Conservation (phyloP, 92 coral and sea anemone genomes). For the Porites evermanni region DNA sequence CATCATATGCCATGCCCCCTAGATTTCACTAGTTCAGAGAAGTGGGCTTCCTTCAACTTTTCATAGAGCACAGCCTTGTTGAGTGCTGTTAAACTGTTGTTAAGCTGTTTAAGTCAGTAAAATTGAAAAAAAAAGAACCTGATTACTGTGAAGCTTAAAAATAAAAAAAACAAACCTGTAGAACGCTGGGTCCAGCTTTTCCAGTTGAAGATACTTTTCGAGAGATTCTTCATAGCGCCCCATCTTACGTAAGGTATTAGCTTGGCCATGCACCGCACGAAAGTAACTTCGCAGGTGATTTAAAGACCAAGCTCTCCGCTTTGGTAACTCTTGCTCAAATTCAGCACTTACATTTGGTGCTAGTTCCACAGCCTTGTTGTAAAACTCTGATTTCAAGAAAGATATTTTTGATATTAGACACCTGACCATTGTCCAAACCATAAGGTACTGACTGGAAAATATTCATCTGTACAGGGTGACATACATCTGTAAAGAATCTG, state of each 20-base stretch:
- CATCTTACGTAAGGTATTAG: conserved; percentile 81
- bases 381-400: conserved; percentile 48
- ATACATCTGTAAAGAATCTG: no score
- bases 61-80: no score
- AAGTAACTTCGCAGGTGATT: conserved; percentile 79
- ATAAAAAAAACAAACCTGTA: conserved; percentile 37
- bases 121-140: no score
- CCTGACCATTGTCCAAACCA: no score
- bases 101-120: no score
- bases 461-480: no score
- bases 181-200: conserved; percentile 67
- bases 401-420: neutral
- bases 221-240: conserved; percentile 67
- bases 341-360: conserved; percentile 62
- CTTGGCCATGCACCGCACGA: conserved; percentile 83
- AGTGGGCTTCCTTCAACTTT: no score
- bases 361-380: conserved; percentile 76
- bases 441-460: no score
- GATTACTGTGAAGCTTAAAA: no score
- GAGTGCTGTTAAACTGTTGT: no score
- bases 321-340: conserved; percentile 54
- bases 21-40: no score
- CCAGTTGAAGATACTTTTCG: conserved; percentile 67
- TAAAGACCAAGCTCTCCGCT: conserved; percentile 65
- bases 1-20: no score